Percentiles rank a stretch among this genome's conserved stretches.
phyloP scores from a whole-genome alignment of 2,888 invertebrate species.

The Lasioglossum calceatum region DNA sequence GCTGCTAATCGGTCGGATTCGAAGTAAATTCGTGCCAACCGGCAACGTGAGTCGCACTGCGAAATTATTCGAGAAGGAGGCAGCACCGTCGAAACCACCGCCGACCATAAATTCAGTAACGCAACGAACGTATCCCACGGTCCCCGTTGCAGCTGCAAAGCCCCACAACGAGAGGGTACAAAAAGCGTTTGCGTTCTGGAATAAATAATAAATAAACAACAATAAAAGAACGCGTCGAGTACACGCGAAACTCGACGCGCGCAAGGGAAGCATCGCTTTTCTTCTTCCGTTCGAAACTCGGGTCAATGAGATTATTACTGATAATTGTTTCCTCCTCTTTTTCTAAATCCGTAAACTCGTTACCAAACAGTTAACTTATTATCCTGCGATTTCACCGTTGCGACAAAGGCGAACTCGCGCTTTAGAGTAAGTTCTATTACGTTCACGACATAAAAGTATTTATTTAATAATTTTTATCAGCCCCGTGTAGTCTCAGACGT shows the following conservation, averaged over 20 bases:
- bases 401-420: background rate
- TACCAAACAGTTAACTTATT: background rate
- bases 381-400: background rate
- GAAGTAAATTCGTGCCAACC: conserved; percentile 74
- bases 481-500: background rate
- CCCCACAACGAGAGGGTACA: conserved; percentile 82
- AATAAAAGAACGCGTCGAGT: background rate
- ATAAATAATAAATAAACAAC: conserved; percentile 69
- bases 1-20: conserved; percentile 70
- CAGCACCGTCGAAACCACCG: conserved; percentile 59
- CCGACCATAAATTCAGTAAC: conserved; percentile 44
- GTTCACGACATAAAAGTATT: background rate
- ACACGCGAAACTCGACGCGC: background rate
- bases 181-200: conserved; percentile 85
- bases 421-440: conserved; percentile 1
- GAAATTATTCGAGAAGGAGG: conserved; percentile 80
- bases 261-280: background rate
- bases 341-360: background rate
- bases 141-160: conserved; percentile 59
- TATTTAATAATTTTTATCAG: conserved; percentile 5
- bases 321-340: background rate
- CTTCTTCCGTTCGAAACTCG: background rate
- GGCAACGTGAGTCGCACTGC: conserved; percentile 83
- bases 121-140: conserved; percentile 56
- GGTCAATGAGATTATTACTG: background rate